Conservation (phyloP, 2,113 vertebrate species). For the Choloepus hoffmanni region DNA sequence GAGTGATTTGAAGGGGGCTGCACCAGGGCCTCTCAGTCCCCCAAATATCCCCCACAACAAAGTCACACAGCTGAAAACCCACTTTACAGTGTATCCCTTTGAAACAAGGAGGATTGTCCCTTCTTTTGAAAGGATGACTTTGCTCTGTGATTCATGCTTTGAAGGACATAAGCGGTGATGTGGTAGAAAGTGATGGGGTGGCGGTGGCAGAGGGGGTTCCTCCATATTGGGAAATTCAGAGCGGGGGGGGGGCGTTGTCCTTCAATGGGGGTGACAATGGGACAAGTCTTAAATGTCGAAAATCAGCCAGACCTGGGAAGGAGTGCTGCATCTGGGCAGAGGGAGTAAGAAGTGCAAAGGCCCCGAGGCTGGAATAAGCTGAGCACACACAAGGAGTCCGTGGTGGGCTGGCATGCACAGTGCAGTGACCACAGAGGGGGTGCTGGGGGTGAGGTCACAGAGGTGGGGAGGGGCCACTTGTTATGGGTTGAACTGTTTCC, state of each 20-base stretch:
- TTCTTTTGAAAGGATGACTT: neutral
- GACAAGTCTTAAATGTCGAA: too few species aligned
- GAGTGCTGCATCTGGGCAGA: neutral
- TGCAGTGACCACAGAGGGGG: neutral
- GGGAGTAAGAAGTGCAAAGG: neutral
- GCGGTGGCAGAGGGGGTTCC: too few species aligned
- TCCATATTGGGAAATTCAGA: fast-evolving
- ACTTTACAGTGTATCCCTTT: neutral
- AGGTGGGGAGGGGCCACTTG: neutral
- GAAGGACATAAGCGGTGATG: neutral
- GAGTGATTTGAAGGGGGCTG: too few species aligned
- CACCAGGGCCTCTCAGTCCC: neutral
- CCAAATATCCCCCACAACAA: fast-evolving
- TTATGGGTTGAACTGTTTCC: too few species aligned
- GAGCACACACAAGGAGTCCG: too few species aligned
- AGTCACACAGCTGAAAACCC: neutral
- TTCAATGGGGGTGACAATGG: neutral
- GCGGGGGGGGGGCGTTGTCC: neutral
- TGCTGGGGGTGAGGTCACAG: neutral
- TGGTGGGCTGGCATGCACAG: neutral
- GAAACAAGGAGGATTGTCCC: neutral
- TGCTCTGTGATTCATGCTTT: neutral
- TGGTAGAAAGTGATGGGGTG: too few species aligned
- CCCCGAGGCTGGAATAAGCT: neutral
- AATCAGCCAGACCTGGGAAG: neutral